Evolutionary conservation across 2,113 vertebrate genomes (phyloP), one percentile per base, ranked within the genome.

Genomic region (Menidia beryllina): DNA sequence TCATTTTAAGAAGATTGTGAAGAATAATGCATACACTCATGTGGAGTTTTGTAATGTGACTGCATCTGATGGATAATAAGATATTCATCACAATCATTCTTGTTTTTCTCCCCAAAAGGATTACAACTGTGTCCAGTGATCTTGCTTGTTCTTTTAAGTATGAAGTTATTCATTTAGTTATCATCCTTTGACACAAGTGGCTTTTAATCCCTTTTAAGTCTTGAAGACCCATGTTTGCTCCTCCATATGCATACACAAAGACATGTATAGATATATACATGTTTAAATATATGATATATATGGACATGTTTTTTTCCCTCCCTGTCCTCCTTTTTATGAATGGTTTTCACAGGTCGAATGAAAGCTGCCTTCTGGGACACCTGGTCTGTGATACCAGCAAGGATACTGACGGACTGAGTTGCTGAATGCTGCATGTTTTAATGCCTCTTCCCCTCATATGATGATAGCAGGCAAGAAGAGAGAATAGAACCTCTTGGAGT

Each of bases 391-490:
- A 77, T 30, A 20, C 60, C 47, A 55, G 51, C 62, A 34, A 19
- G 57, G 74, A 55, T 52, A 66, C 24, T 59, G 56, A 52, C 24
- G 49, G 43, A 57, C 59, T 48, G 15, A 41, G 62, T 78, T 64
- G 53, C 54, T 23, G 23, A 62, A 76, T 45, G 41, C 41, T 0
- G 34, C 58, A 56, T 60, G 59, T 77, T 81, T 69, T 75, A 86
- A 80, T 67, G 69, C 63, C 62, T 64, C 48, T 74, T 87, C 49
- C 75, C 50, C 57, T 70, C 69, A 84, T 56, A 71, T 81, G 85
- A 89, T 82, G 80, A 60, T 57, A 79, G 69, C 53, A 17, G 84
- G 38, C 55, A 65, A 78, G 61, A 63, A 79, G 48, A 72, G 63
- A 43, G 63, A 30, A 24, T 23, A 38, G 74, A 54, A 58, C 48